Percentiles rank a stretch among this genome's conserved stretches.
These are phyloP conservation scores for Psettodes erumei DNA, from an alignment of 2,113 vertebrate genomes.

Conservation along the genomic window DNA sequence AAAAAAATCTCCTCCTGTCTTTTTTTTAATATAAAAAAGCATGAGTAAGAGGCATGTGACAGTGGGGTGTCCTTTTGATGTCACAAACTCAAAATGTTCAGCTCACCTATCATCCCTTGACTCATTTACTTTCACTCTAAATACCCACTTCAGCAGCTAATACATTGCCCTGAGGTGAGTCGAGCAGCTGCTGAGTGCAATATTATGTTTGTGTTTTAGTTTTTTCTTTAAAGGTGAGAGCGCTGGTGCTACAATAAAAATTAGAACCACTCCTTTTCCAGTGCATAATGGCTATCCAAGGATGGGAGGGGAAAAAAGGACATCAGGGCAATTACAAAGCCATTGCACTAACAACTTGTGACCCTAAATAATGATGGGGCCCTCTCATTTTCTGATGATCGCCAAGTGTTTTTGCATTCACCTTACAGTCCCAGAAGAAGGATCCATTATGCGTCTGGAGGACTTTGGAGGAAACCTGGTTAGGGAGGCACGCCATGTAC, in stretches of 20 bases:
- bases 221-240: conserved; percentile 57
- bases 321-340: conserved; percentile 71
- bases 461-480: conserved; percentile 23
- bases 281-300: conserved; percentile 52
- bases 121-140: conserved; percentile 67
- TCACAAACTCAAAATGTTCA: conserved; percentile 50
- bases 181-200: conserved; percentile 55
- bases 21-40: conserved; percentile 10
- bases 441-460: conserved; percentile 27
- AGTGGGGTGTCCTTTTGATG: conserved; percentile 54
- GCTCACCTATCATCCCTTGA: conserved; percentile 65
- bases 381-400: conserved; percentile 66
- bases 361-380: conserved; percentile 66
- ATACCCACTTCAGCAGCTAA: conserved; percentile 73
- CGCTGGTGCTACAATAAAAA: conserved; percentile 44
- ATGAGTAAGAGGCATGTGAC: not conserved
- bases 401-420: conserved; percentile 48
- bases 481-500: conserved; percentile 7
- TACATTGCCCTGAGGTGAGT: conserved; percentile 57
- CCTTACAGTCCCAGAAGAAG: conserved; percentile 44
- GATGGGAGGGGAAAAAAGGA: conserved; percentile 11
- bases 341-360: conserved; percentile 69
- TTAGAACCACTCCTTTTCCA: conserved; percentile 46
- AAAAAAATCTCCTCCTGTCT: conserved; percentile 12
- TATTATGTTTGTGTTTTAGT: conserved; percentile 62